phyloP scores from a whole-genome alignment of 2,888 invertebrate genomes.

The Drosophila multiciliata region DNA sequence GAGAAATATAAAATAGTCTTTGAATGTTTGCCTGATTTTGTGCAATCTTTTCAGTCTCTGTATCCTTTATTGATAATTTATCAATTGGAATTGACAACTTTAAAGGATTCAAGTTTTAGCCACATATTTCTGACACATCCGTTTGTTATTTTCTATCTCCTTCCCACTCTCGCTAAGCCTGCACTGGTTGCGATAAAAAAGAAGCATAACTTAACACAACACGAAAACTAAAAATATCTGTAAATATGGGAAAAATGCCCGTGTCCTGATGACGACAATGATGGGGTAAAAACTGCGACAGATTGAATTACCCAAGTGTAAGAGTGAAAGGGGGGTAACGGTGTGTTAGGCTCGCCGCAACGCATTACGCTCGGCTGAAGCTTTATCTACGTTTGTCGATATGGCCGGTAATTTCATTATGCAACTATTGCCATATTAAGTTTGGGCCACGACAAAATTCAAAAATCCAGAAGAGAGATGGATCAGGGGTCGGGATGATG shows the following conservation, averaged over 20 bases:
- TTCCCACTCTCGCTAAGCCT: slow-evolving; percentile 27
- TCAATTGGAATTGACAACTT: not conserved
- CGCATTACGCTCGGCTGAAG: slow-evolving; percentile 53
- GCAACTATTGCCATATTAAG: slow-evolving; percentile 79
- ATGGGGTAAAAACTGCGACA: slow-evolving; percentile 65
- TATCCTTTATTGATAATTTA: not conserved
- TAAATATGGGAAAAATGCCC: slow-evolving; percentile 74
- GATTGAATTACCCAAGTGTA: slow-evolving; percentile 72
- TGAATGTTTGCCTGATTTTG: not conserved
- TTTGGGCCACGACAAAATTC: slow-evolving; percentile 44
- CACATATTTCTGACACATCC: slow-evolving; percentile 42
- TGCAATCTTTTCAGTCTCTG: not conserved
- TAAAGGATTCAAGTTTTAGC: slow-evolving; percentile 15
- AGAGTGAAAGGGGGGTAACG: slow-evolving; percentile 5
- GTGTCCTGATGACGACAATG: slow-evolving; percentile 19
- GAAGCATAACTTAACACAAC: slow-evolving; percentile 26
- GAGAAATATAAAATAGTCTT: not conserved
- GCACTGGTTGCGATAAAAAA: slow-evolving; percentile 44
- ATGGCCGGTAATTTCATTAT: slow-evolving; percentile 77
- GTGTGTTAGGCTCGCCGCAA: slow-evolving; percentile 35
- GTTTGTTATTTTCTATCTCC: slow-evolving; percentile 20
- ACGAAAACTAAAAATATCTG: slow-evolving; percentile 71
- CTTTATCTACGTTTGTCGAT: slow-evolving; percentile 44
- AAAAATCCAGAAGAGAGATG: slow-evolving; percentile 13
- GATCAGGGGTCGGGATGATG: not conserved